Conservation (phyloP, 2,888 invertebrate species). For the Drosophila lacicola region DNA sequence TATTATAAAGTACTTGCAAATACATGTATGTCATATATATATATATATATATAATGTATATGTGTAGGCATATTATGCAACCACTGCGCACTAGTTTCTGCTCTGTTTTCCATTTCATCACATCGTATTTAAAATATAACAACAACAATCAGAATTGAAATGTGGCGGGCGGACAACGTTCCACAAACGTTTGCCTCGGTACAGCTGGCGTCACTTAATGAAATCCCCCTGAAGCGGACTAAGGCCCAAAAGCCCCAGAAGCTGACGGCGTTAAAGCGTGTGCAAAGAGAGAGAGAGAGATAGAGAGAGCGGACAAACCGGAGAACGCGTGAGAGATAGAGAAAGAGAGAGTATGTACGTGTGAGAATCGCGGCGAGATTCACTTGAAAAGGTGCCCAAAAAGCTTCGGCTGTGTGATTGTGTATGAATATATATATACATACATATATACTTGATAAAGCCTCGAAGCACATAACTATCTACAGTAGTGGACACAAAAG, state of each 20-base stretch:
- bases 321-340: not conserved
- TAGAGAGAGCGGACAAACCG: not conserved
- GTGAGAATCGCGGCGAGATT: not conserved
- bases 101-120: slow-evolving; percentile 13
- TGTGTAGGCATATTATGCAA: slow-evolving; percentile 16
- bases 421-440: not conserved
- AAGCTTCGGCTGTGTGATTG: slow-evolving; percentile 9
- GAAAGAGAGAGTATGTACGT: not conserved
- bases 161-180: slow-evolving; percentile 12
- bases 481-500: slow-evolving; percentile 1
- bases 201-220: slow-evolving; percentile 40
- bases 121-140: slow-evolving; percentile 5
- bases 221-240: slow-evolving; percentile 27
- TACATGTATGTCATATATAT: not conserved
- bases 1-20: not conserved
- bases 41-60: not conserved
- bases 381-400: not conserved
- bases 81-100: slow-evolving; percentile 36
- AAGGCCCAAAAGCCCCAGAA: slow-evolving; percentile 34
- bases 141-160: slow-evolving; percentile 14
- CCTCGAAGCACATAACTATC: not conserved
- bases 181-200: slow-evolving; percentile 34
- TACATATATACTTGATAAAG: not conserved
- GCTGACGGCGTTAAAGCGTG: slow-evolving; percentile 20
- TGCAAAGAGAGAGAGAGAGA: not conserved